Base-by-base conservation (phyloP, 1,140 invertebrate genomes). In the Bombus cullumanus region DNA sequence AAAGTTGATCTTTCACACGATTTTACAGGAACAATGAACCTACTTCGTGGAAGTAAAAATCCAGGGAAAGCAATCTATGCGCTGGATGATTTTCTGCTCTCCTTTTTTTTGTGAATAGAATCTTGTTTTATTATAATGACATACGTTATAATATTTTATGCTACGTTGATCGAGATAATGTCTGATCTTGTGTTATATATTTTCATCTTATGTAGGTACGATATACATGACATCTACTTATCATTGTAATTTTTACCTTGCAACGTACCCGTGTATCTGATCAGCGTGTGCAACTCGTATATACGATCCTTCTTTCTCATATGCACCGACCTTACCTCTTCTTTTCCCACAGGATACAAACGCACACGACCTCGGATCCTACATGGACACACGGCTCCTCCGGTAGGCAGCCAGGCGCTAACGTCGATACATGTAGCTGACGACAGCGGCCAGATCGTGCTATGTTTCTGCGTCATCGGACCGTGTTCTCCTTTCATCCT, bases 401-500 rank as follows among this genome's bases (percentile, higher is more conserved):
- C 71, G 9, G 34, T 39, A 53, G 43, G 41, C 81, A 78, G 25
- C 34, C 69, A 74, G 84, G 84, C 79, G 84, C 69, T 86, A 74
- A 81, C 79, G 37, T 75, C 62, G 76, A 72, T 86, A 37, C 31
- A 85, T 71, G 69, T 80, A 59, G 25, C 82, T 62, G 84, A 86
- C 37, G 72, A 41, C 43, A 76, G 71, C n/a, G 59, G 57, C 9
- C 71, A 64, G 77, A 78, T 89, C 81, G 66, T 59, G 82, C 85
- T 90, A 78, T 81, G 81, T 87, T 91, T 91, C 77, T 92, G 73
- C 86, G 57, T 72, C 41, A 66, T 66, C 76, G 37, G 62, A 22
- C 62, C 57, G 18, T n/a, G 39, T 80, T 57, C 47, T 41, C 53
- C 18, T 83, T 85, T 81, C 69, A 31, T 79, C 76, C 81, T 47